Evolutionary conservation across 2,113 vertebrate genomes (phyloP).

Genomic region (Gorilla gorilla): DNA sequence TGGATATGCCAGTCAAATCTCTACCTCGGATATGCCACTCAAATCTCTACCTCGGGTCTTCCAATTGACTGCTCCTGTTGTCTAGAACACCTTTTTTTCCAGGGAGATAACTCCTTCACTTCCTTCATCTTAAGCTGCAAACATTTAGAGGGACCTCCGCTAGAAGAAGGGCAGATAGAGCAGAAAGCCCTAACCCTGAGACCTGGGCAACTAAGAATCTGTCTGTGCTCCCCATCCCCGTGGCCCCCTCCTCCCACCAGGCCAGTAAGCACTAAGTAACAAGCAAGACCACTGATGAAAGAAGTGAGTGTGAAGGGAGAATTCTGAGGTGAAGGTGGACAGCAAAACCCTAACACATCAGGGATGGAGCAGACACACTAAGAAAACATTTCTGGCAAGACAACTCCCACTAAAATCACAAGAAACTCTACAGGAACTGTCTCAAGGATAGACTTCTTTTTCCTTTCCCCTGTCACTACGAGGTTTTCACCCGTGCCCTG

Average conservation of each 20-base stretch:
- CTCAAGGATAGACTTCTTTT: neutral
- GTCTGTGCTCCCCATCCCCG: neutral
- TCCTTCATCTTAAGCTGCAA: neutral
- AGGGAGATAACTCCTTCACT: neutral
- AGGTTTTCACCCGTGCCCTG: neutral
- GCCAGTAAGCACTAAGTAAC: no score
- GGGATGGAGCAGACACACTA: neutral
- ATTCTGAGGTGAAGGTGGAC: neutral
- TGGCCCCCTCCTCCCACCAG: no score
- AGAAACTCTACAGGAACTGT: neutral
- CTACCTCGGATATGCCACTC: no score
- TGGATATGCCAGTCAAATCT: neutral
- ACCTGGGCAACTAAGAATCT: accelerated
- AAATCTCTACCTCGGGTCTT: neutral
- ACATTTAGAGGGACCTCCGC: neutral
- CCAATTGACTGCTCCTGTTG: neutral
- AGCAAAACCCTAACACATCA: neutral
- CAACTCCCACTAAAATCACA: neutral
- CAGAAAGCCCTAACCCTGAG: neutral
- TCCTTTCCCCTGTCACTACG: neutral
- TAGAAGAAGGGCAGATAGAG: neutral
- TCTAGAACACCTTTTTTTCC: neutral
- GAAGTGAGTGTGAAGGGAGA: neutral
- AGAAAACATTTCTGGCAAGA: neutral
- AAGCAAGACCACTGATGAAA: neutral